Base-by-base conservation (phyloP, 2,888 invertebrate genomes). In the Polia nebulosa region DNA sequence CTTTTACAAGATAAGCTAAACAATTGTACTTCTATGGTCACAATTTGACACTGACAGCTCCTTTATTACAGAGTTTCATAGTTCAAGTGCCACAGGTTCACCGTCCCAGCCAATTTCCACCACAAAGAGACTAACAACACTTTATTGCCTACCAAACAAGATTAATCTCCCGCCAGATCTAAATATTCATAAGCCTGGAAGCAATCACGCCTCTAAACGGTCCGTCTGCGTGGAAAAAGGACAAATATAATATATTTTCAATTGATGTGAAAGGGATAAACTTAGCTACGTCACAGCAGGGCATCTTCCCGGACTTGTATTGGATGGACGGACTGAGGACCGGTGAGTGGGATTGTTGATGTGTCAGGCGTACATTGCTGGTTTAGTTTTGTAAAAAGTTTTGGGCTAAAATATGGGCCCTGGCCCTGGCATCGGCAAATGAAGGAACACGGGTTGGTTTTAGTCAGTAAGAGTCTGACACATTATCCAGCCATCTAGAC, bases 251-350 rank as follows among this genome's bases (percentile, higher is more conserved):
- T 89, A 90, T 91, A 90, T 91, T 91, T 92, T 90, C 91, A 90
- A 90, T 90, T 89, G 92, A 93, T 90, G 90, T 89, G 94, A 94
- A 88, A 90, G 90, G 92, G 94, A 95, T 93, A 91, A 91, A 90
- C 88, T 92, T 88, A 93, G 94, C 93, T 93, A 93, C 94, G 94
- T 94, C 95, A 94, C 95, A 94, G 95, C 95, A 88, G 95, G 95
- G 89, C 80, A 90, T 90, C 94, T 90, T 90, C 92, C 89, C 85
- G 83, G 87, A 78, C 86, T 85, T 86, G 87, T 88, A 92, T 88
- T 86, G 83, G 85, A 84, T 80, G 80, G 79, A 81, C 86, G 81
- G 83, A 81, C 82, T 76, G 77, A 79, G 68, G 78, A 76, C 77
- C 79, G 72, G 39, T 55, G 60, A 60, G 45, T 67, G 75, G 56